Percentiles rank a stretch among this genome's conserved stretches.
Conservation (phyloP, 2,888 invertebrate genomes). For the Pterostichus niger region DNA sequence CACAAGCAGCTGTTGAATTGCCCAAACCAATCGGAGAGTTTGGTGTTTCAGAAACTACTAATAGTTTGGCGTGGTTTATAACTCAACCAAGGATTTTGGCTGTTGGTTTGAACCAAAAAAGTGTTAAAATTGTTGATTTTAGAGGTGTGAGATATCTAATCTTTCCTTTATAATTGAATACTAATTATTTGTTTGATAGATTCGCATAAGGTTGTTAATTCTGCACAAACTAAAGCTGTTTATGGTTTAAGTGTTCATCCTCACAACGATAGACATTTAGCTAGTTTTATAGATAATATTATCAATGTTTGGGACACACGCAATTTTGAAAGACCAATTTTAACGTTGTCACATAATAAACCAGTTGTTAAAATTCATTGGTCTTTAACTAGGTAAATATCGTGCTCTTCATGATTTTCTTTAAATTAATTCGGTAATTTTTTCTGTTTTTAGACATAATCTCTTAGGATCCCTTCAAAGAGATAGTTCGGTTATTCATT, state of each 20-base stretch:
- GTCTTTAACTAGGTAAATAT: constrained; percentile 89
- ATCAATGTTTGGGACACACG: constrained; percentile 94
- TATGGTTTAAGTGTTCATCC: constrained; percentile 91
- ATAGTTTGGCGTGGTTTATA: constrained; percentile 91
- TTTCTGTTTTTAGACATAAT: constrained; percentile 80
- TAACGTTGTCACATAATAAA: constrained; percentile 85
- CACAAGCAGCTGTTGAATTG: constrained; percentile 77
- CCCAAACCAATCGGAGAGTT: constrained; percentile 85
- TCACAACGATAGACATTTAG: constrained; percentile 87
- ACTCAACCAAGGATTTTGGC: constrained; percentile 87
- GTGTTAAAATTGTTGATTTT: constrained; percentile 92
- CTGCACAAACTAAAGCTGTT: constrained; percentile 89
- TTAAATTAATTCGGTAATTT: background rate
- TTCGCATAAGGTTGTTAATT: constrained; percentile 83
- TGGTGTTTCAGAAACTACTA: constrained; percentile 90
- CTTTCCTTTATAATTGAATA: too few species aligned
- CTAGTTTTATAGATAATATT: constrained; percentile 90
- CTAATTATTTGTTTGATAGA: constrained; percentile 78
- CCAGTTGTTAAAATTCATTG: constrained; percentile 88
- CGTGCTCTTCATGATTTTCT: constrained; percentile 4
- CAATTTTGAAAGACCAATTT: constrained; percentile 90
- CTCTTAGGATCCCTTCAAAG: constrained; percentile 89
- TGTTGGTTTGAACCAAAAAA: constrained; percentile 94
- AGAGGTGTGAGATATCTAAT: constrained; percentile 82
- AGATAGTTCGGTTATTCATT: constrained; percentile 86